phyloP scores from a whole-genome alignment of 2,888 invertebrate species.

The Tubulanus polymorphus region DNA sequence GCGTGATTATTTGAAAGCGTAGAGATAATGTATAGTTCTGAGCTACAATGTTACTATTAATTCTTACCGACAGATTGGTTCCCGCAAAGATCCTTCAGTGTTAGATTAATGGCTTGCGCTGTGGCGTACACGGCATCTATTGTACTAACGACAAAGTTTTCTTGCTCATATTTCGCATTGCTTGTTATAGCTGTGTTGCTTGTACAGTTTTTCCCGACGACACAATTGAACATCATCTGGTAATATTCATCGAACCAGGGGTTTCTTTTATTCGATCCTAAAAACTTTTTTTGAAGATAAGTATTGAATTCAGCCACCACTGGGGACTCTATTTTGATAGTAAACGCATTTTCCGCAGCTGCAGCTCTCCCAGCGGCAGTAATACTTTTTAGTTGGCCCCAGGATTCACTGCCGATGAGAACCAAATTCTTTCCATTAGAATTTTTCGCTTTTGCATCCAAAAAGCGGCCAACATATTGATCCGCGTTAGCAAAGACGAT shows the following conservation, averaged over 20 bases:
- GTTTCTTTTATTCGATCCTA: constrained; percentile 31
- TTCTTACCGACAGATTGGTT: constrained; percentile 20
- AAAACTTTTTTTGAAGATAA: neutral
- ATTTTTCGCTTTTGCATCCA: constrained; percentile 7
- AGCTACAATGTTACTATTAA: neutral
- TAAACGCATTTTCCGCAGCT: neutral
- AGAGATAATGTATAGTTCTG: too few species aligned
- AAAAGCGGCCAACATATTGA: constrained; percentile 11
- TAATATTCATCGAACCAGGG: constrained; percentile 56
- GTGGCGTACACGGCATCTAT: constrained; percentile 44
- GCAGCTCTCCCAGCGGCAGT: neutral
- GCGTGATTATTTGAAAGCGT: too few species aligned
- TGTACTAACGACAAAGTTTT: constrained; percentile 24
- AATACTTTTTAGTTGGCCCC: neutral
- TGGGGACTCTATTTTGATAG: neutral
- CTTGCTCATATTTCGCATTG: constrained; percentile 9
- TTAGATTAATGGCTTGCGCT: constrained; percentile 41
- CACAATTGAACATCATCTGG: constrained; percentile 44
- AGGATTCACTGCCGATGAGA: neutral
- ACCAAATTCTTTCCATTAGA: constrained; percentile 6
- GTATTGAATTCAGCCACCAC: neutral
- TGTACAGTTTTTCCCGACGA: constrained; percentile 12
- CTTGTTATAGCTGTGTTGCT: neutral
- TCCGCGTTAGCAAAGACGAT: constrained; percentile 26
- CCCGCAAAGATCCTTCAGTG: constrained; percentile 35